A percentile compares a stretch with the other conserved stretches of the same genome.
These are phyloP conservation scores for Pedionomus torquatus DNA, from an alignment of 2,113 vertebrate species.

Conservation along the genomic window DNA sequence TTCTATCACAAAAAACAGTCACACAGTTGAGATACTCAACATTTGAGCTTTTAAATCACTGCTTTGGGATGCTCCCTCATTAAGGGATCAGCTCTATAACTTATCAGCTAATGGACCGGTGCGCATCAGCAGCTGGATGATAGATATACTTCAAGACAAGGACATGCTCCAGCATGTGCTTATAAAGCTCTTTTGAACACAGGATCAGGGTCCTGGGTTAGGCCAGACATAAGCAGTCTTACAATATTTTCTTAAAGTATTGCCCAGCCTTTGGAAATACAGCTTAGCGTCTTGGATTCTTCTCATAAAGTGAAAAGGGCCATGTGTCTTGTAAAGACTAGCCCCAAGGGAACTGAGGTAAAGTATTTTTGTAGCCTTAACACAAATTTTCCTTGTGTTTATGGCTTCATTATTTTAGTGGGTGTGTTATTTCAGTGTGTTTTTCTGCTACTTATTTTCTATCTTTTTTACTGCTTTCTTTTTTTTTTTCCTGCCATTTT, in stretches of 20 bases:
- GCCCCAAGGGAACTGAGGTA: conserved; percentile 60
- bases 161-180: background rate
- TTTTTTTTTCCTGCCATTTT: background rate
- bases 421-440: conserved; percentile 61
- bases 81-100: background rate
- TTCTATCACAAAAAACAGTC: background rate
- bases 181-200: background rate
- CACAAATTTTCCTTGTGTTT: conserved; percentile 70
- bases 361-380: conserved; percentile 72
- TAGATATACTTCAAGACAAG: background rate
- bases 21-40: background rate
- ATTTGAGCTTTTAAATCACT: background rate
- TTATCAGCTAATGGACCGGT: background rate
- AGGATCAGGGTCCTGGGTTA: background rate
- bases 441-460: conserved; percentile 69
- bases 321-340: conserved; percentile 69
- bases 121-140: background rate
- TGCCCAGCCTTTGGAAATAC: conserved; percentile 52
- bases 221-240: background rate
- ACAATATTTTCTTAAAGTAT: conserved; percentile 49
- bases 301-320: conserved; percentile 51
- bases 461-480: conserved; percentile 31
- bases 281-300: conserved; percentile 53
- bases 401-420: conserved; percentile 66
- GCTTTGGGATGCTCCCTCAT: background rate